A percentile compares a stretch with the other conserved stretches of the same genome.
These are phyloP conservation scores for Nasonia longicornis DNA, from an alignment of 1,140 invertebrate genomes.

Conservation along the genomic window DNA sequence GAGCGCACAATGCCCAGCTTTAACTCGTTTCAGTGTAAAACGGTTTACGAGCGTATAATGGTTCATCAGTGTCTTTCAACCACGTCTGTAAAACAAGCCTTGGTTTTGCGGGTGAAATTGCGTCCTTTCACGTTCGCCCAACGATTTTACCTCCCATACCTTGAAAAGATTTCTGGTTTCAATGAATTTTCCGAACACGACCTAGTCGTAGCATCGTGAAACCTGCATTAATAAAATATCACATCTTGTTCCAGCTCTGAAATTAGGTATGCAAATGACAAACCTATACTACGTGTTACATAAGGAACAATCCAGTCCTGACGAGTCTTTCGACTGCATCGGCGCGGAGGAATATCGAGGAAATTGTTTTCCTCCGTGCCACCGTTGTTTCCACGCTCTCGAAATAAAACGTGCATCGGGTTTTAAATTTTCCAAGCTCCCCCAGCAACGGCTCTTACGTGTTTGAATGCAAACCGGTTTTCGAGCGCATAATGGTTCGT, in stretches of 20 bases:
- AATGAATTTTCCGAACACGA: not conserved
- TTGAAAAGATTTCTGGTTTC: not conserved
- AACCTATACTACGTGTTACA: not conserved
- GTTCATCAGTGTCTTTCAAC: slow-evolving; percentile 23
- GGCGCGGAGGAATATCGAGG: not conserved
- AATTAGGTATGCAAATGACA: too few species aligned
- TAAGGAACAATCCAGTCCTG: not conserved
- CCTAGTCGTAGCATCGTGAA: not conserved
- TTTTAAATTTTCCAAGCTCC: not conserved
- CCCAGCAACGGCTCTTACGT: not conserved
- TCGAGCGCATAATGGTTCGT: not conserved
- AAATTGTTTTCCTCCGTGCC: not conserved
- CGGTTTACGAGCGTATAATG: slow-evolving; percentile 15
- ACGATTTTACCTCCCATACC: not conserved
- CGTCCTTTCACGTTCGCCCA: not conserved
- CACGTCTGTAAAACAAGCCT: not conserved
- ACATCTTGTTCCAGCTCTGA: too few species aligned
- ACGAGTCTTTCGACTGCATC: not conserved
- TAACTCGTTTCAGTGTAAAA: not conserved
- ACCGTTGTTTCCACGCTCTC: not conserved
- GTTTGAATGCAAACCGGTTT: not conserved
- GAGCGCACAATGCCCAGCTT: not conserved
- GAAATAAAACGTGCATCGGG: not conserved
- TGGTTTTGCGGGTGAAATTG: not conserved
- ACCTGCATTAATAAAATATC: too few species aligned